Evolutionary conservation across 1,140 invertebrate genomes (phyloP).

Genomic region (Lepidotrigona ventralis): DNA sequence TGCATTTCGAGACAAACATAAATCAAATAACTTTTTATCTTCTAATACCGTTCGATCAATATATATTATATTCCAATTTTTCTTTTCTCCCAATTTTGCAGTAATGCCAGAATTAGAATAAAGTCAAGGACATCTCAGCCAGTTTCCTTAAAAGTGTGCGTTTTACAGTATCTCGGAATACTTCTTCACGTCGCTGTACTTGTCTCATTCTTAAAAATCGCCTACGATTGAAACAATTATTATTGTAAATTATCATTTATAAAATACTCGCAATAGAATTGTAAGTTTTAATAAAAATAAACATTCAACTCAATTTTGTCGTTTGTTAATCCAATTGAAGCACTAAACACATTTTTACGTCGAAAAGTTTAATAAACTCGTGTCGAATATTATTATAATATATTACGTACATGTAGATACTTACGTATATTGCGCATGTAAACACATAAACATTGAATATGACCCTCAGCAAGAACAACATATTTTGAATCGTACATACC

Average conservation of each 20-base stretch:
- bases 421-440: background rate
- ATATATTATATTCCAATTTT: background rate
- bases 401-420: background rate
- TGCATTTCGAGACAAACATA: too few species aligned
- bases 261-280: background rate
- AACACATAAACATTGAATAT: background rate
- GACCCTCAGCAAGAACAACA: background rate
- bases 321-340: background rate
- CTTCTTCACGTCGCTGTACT: constrained; percentile 10
- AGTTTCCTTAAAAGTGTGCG: background rate
- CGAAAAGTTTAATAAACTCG: background rate
- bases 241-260: background rate
- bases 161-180: constrained; percentile 18
- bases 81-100: background rate
- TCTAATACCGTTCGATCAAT: too few species aligned
- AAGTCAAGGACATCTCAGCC: background rate
- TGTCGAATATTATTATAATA: background rate
- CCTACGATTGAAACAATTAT: background rate
- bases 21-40: background rate
- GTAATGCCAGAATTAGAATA: background rate
- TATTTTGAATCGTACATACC: background rate
- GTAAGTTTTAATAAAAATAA: background rate
- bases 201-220: background rate
- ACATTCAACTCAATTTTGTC: background rate
- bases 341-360: background rate